Percentiles rank a stretch among this genome's conserved stretches.
These are phyloP conservation scores for Synergus gifuensis DNA, from an alignment of 2,888 invertebrate genomes.

Conservation along the genomic window DNA sequence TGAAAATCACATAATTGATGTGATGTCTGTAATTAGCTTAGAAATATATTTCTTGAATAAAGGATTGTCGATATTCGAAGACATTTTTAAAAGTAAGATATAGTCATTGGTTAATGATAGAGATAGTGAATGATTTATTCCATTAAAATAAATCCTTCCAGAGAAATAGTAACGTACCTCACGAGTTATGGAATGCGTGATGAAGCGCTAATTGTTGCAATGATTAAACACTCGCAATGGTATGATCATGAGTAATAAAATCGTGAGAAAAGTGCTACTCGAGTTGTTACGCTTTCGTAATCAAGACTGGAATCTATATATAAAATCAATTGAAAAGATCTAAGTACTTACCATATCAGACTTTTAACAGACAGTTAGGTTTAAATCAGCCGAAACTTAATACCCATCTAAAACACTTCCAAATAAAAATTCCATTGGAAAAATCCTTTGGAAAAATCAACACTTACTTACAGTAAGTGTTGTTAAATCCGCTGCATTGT, in stretches of 20 bases:
- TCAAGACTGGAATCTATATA: conserved; percentile 48
- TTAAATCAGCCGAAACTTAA: background rate
- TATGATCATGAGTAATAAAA: conserved; percentile 31
- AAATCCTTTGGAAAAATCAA: background rate
- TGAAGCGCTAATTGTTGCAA: conserved; percentile 33
- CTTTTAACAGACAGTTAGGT: background rate
- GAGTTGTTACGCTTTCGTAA: conserved; percentile 47
- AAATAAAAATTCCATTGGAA: background rate
- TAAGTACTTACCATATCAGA: background rate
- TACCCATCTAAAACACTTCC: background rate
- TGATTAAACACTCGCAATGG: conserved; percentile 5
- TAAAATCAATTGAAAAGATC: conserved; percentile 31
- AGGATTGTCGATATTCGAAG: background rate
- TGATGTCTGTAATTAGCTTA: background rate
- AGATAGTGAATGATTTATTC: background rate
- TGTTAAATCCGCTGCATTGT: background rate
- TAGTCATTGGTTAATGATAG: background rate
- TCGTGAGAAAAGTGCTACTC: conserved; percentile 27
- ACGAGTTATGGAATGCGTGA: conserved; percentile 20
- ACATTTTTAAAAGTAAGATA: background rate
- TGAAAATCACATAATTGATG: background rate
- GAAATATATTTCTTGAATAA: background rate
- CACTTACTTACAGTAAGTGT: background rate
- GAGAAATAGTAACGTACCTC: background rate
- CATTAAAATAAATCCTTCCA: conserved; percentile 7